These are phyloP conservation scores for Cnemophilus loriae DNA, from an alignment of 2,113 vertebrate species.

Conservation along the genomic window DNA sequence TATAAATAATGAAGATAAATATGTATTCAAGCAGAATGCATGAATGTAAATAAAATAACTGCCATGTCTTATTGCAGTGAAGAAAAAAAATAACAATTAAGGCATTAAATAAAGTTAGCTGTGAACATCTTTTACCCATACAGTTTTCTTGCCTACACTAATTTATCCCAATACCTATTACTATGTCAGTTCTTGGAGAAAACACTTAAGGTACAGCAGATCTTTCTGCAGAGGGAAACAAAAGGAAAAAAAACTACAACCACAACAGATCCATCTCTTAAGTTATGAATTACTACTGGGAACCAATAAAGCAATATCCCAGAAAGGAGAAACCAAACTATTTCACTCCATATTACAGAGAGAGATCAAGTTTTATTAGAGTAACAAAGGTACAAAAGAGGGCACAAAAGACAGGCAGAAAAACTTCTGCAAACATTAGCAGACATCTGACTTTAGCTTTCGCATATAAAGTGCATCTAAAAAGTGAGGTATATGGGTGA, in stretches of 20 bases:
- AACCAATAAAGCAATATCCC: not conserved
- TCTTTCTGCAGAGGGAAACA: not conserved
- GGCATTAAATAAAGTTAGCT: not conserved
- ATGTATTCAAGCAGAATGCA: not conserved
- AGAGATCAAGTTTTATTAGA: constrained; percentile 7
- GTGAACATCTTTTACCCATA: not conserved
- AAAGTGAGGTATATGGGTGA: constrained; percentile 34
- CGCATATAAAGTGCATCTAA: constrained; percentile 39
- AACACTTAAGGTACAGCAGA: not conserved
- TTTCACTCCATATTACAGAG: not conserved
- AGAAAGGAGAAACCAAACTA: not conserved
- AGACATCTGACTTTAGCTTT: not conserved
- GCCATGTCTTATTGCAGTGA: not conserved
- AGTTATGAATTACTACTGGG: not conserved
- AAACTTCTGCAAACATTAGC: not conserved
- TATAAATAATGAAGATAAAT: not conserved
- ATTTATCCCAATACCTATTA: not conserved
- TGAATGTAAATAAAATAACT: not conserved
- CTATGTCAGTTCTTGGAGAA: not conserved
- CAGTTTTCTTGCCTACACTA: not conserved
- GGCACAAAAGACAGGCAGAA: not conserved
- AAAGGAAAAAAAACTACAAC: not conserved
- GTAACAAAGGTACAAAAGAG: not conserved
- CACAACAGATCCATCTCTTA: not conserved
- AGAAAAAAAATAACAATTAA: not conserved